These are phyloP conservation scores for Eulemur albifrons DNA, from an alignment of 2,797 vertebrate species.

Conservation along the genomic window DNA sequence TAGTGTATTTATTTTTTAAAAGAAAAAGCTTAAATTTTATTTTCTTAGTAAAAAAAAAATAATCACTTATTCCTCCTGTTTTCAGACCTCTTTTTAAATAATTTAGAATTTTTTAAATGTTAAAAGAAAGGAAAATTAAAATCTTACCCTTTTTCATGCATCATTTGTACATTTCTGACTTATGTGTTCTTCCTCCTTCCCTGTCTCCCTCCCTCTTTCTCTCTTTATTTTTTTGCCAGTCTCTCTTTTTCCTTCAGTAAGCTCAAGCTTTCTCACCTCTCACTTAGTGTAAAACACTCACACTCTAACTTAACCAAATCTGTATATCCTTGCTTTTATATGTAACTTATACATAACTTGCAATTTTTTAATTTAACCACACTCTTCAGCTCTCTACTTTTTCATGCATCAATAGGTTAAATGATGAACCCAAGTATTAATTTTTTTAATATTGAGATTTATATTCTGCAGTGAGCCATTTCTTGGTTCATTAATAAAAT, in stretches of 20 bases:
- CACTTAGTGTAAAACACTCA: background rate
- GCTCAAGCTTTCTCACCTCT: background rate
- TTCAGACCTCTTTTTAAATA: slow-evolving; percentile 14
- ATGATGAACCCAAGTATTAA: background rate
- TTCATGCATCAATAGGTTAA: slow-evolving; percentile 20
- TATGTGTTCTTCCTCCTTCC: background rate
- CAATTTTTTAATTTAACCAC: background rate
- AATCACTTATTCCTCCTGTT: background rate
- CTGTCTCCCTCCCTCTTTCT: background rate
- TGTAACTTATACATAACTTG: background rate
- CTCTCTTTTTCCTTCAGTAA: background rate
- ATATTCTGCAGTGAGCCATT: background rate
- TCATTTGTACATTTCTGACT: background rate
- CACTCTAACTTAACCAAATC: background rate
- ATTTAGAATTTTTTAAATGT: background rate
- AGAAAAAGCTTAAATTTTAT: background rate
- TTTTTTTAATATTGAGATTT: background rate
- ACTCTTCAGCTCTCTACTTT: background rate
- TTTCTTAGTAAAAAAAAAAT: slow-evolving; percentile 9
- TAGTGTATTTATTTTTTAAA: background rate
- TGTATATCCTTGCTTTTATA: background rate
- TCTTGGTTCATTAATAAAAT: slow-evolving; percentile 12
- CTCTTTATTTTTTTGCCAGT: background rate
- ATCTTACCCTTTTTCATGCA: background rate
- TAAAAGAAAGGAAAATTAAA: slow-evolving; percentile 27